phyloP scores from a whole-genome alignment of 1,140 invertebrate species.

The Drosophila sulfurigaster region DNA sequence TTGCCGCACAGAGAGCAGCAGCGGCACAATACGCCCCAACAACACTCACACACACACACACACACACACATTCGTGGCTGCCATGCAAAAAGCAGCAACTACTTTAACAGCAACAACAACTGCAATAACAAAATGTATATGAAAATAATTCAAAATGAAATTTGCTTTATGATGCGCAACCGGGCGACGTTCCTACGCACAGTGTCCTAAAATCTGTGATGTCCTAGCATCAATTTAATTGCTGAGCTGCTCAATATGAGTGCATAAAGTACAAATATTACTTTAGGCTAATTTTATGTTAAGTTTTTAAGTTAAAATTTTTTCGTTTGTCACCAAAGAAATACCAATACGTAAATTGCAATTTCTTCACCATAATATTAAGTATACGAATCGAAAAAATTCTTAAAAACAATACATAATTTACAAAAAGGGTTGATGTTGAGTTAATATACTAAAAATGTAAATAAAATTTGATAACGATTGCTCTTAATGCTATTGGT shows the following conservation, averaged over 20 bases:
- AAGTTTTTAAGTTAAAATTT: too few relatives aligned
- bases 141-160: conserved; percentile 85
- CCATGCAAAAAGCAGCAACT: conserved; percentile 33
- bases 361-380: too few relatives aligned
- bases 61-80: conserved; percentile 35
- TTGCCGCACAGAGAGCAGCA: conserved; percentile 69
- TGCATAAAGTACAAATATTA: too few relatives aligned
- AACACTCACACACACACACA: conserved; percentile 48
- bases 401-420: too few relatives aligned
- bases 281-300: too few relatives aligned
- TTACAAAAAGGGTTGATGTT: too few relatives aligned
- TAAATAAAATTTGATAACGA: too few relatives aligned
- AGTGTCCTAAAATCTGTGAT: conserved; percentile 28
- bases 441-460: too few relatives aligned
- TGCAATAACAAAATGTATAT: conserved; percentile 67
- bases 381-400: too few relatives aligned
- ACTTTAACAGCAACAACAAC: conserved; percentile 19
- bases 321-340: too few relatives aligned
- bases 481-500: too few relatives aligned
- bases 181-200: conserved; percentile 72
- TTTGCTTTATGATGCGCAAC: conserved; percentile 85
- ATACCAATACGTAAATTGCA: too few relatives aligned
- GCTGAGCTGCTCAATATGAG: neutral
- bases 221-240: neutral
- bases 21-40: conserved; percentile 71